phyloP scores from a whole-genome alignment of 2,113 vertebrate species.

The Crotophaga sulcirostris region DNA sequence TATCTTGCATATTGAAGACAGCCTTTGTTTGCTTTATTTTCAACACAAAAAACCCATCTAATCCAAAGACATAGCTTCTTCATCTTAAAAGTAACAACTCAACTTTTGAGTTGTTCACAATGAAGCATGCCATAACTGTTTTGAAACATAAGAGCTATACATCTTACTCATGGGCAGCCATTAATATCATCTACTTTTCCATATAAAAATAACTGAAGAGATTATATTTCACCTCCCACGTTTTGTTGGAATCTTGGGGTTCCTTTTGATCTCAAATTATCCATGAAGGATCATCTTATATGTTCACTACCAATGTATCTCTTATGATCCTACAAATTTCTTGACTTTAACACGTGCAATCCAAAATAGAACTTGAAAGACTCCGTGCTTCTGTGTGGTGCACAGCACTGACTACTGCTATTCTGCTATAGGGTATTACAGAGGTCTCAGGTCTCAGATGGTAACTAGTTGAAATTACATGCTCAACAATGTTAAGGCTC shows the following conservation, averaged over 20 bases:
- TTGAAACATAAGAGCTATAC: not conserved
- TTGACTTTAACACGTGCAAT: not conserved
- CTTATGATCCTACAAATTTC: slow-evolving; percentile 23
- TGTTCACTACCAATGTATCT: not conserved
- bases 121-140: not conserved
- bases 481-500: not conserved
- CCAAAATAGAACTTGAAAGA: slow-evolving; percentile 54
- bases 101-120: not conserved
- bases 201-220: slow-evolving; percentile 51
- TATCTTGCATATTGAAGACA: not conserved
- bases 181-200: not conserved
- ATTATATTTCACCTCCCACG: slow-evolving; percentile 55
- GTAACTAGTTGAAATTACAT: not conserved
- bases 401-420: not conserved
- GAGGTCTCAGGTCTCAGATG: not conserved
- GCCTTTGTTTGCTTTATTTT: not conserved
- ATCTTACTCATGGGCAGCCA: not conserved
- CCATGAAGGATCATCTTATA: slow-evolving; percentile 7
- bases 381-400: not conserved
- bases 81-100: not conserved
- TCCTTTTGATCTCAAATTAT: slow-evolving; percentile 63
- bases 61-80: not conserved
- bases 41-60: not conserved
- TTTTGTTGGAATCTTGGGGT: slow-evolving; percentile 39
- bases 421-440: not conserved